Conservation (phyloP, 2,113 vertebrate species). For the Scomber scombrus region DNA sequence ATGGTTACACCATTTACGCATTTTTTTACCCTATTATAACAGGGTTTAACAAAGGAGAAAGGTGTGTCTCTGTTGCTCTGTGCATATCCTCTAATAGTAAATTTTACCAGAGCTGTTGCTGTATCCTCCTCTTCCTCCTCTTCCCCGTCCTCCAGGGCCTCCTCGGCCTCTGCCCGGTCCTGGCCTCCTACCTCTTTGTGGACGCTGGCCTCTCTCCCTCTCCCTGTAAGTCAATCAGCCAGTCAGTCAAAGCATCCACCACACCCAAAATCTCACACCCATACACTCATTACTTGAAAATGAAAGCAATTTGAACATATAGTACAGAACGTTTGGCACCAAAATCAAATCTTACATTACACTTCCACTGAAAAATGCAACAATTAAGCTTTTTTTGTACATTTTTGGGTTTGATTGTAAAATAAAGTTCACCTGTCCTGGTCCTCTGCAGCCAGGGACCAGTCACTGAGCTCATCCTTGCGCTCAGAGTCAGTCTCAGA, state of each 20-base stretch:
- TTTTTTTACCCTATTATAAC: too few relatives aligned
- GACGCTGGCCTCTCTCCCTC: constrained; percentile 88
- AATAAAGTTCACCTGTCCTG: constrained; percentile 76
- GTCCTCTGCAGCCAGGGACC: constrained; percentile 95
- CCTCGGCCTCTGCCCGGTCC: constrained; percentile 89
- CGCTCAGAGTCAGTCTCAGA: constrained; percentile 98
- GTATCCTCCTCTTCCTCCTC: constrained; percentile 90
- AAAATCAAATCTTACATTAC: not conserved
- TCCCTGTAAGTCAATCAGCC: constrained; percentile 77
- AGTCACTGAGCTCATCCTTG: constrained; percentile 96
- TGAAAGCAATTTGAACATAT: not conserved
- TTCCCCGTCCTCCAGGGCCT: constrained; percentile 89
- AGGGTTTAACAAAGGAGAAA: too few relatives aligned
- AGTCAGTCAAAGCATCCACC: not conserved
- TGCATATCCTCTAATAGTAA: not conserved
- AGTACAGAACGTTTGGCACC: not conserved
- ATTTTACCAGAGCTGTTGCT: constrained; percentile 92
- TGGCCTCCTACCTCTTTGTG: constrained; percentile 91
- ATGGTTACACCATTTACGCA: too few relatives aligned
- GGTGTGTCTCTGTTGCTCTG: not conserved
- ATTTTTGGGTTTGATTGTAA: not conserved
- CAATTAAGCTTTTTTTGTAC: not conserved
- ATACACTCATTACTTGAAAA: too few relatives aligned
- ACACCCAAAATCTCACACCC: not conserved
- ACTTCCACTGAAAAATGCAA: not conserved